Percentiles rank a stretch among this genome's conserved stretches.
These are phyloP conservation scores for Drosophila obscura DNA, from an alignment of 1,140 invertebrate species.

Conservation along the genomic window DNA sequence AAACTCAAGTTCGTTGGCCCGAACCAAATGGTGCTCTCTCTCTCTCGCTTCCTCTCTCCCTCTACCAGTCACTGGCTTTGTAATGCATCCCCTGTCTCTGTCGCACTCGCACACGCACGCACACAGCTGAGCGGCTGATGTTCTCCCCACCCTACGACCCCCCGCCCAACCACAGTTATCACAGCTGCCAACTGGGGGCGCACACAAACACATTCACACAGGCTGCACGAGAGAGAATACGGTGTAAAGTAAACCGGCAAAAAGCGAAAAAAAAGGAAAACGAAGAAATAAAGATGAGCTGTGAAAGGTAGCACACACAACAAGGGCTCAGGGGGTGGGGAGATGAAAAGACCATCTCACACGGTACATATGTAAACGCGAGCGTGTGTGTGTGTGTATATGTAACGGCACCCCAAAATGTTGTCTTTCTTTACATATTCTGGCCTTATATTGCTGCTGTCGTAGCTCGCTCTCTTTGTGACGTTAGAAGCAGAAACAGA, in stretches of 20 bases:
- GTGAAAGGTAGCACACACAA: conserved; percentile 42
- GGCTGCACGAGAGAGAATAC: conserved; percentile 13
- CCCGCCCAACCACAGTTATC: conserved; percentile 29
- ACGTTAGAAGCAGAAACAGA: conserved; percentile 4
- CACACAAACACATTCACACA: conserved; percentile 8
- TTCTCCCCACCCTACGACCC: conserved; percentile 16
- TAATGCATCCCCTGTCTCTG: conserved; percentile 18
- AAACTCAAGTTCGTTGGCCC: conserved; percentile 83
- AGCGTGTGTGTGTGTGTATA: conserved; percentile 24
- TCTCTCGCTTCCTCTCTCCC: conserved; percentile 21
- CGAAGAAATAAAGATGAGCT: conserved; percentile 62
- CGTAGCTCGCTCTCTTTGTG: no score
- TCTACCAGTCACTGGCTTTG: conserved; percentile 5
- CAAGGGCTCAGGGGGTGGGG: conserved; percentile 28
- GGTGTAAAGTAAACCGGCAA: conserved; percentile 76
- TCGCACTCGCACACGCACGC: conserved; percentile 49
- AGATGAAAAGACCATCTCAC: conserved; percentile 7
- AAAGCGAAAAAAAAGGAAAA: conserved; percentile 56
- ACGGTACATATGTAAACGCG: neutral
- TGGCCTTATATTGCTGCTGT: neutral
- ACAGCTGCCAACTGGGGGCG: conserved; percentile 66
- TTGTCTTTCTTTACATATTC: conserved; percentile 11
- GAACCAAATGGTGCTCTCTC: conserved; percentile 64
- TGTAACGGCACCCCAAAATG: conserved; percentile 49
- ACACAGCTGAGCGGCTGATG: conserved; percentile 69